Evolutionary conservation across 2,888 invertebrate species (phyloP).

Genomic region (Nomada flava): DNA sequence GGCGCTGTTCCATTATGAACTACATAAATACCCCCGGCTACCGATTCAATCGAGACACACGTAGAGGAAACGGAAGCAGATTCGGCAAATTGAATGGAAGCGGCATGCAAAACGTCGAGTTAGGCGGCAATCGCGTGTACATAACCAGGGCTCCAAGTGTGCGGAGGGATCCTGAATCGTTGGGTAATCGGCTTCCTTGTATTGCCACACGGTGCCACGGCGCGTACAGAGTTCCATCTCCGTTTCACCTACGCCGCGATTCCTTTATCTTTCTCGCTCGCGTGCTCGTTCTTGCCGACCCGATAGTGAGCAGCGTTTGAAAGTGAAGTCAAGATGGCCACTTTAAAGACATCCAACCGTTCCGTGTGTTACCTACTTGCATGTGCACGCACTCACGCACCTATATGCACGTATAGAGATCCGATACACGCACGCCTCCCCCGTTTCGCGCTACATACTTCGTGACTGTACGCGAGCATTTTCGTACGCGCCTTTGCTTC

Average conservation of each 20-base stretch:
- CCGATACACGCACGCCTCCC: neutral
- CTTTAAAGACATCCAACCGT: slow-evolving; percentile 62
- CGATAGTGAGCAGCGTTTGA: slow-evolving; percentile 68
- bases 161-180: slow-evolving; percentile 69
- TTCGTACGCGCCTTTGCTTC: slow-evolving; percentile 39
- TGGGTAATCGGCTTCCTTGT: slow-evolving; percentile 82
- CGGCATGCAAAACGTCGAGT: slow-evolving; percentile 45
- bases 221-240: slow-evolving; percentile 24
- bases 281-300: slow-evolving; percentile 41
- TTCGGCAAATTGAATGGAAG: slow-evolving; percentile 23
- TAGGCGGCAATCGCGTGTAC: slow-evolving; percentile 58
- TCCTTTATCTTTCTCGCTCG: slow-evolving; percentile 1
- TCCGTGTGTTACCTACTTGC: slow-evolving; percentile 4
- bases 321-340: slow-evolving; percentile 80
- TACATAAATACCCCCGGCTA: no score
- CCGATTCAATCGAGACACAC: no score
- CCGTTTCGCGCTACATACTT: neutral
- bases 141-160: slow-evolving; percentile 51
- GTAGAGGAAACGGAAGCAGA: neutral
- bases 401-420: slow-evolving; percentile 8
- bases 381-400: slow-evolving; percentile 22
- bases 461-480: slow-evolving; percentile 24
- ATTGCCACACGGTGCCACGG: slow-evolving; percentile 73
- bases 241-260: neutral
- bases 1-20: neutral